Evolutionary conservation across 2,113 vertebrate genomes (phyloP).

Genomic region (Poicephalus gulielmi): DNA sequence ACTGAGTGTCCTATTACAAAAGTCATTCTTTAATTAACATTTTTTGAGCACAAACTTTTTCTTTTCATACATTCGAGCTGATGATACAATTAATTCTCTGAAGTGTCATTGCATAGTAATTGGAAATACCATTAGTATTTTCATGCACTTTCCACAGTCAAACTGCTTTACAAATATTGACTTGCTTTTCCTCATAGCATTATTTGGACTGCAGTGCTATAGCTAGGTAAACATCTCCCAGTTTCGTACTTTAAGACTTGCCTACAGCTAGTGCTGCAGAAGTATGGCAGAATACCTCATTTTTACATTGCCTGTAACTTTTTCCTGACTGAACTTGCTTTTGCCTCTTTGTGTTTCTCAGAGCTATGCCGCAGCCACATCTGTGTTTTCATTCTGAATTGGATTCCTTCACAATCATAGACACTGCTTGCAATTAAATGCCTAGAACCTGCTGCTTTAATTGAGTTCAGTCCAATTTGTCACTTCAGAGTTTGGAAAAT

Average conservation of each 20-base stretch:
- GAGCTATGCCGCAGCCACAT: neutral
- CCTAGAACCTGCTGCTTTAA: constrained; percentile 68
- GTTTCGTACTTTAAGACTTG: constrained; percentile 2
- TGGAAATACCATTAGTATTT: neutral
- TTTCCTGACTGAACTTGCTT: neutral
- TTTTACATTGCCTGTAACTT: constrained; percentile 5
- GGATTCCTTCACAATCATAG: constrained; percentile 50
- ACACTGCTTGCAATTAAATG: constrained; percentile 65
- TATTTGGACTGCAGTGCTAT: neutral
- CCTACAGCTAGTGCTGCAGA: neutral
- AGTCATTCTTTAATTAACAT: constrained; percentile 25
- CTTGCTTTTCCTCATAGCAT: neutral
- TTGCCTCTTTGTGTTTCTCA: constrained; percentile 23
- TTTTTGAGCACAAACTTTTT: constrained; percentile 24
- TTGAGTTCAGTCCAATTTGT: constrained; percentile 76
- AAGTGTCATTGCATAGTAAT: constrained; percentile 18
- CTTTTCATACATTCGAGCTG: neutral
- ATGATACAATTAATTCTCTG: constrained; percentile 39
- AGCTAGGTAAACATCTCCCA: neutral
- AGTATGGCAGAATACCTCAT: neutral
- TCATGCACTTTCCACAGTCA: neutral
- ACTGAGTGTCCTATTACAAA: neutral
- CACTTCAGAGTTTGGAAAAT: constrained; percentile 72
- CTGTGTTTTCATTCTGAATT: constrained; percentile 58
- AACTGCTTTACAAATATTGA: constrained; percentile 28